Evolutionary conservation across 2,888 invertebrate genomes (phyloP).

Genomic region (Pammene aurita): DNA sequence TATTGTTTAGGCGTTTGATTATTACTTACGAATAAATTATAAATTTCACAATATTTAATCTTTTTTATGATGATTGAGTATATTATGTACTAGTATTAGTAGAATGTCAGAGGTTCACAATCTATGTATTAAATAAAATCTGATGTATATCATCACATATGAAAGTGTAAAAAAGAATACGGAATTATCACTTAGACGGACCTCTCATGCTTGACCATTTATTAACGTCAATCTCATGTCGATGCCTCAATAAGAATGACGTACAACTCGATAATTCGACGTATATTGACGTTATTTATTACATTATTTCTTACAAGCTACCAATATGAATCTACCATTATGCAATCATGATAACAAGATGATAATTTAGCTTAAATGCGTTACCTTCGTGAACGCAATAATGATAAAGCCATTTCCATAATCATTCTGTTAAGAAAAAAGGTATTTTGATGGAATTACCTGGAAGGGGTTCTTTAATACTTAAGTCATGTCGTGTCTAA

Average conservation of each 20-base stretch:
- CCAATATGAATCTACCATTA: constrained; percentile 23
- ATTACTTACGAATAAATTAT: no score
- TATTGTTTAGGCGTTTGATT: no score
- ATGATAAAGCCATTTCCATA: constrained; percentile 10
- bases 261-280: constrained; percentile 48
- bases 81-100: no score
- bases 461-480: not conserved
- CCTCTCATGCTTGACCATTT: constrained; percentile 26
- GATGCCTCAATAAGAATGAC: constrained; percentile 51
- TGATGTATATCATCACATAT: no score
- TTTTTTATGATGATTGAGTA: no score
- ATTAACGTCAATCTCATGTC: constrained; percentile 51
- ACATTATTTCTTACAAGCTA: constrained; percentile 46
- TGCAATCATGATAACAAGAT: constrained; percentile 33
- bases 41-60: no score
- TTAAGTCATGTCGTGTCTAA: no score
- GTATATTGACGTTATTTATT: constrained; percentile 45
- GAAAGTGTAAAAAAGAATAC: no score
- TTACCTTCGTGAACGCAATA: not conserved
- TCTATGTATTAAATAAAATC: no score
- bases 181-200: not conserved
- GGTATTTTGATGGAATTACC: not conserved
- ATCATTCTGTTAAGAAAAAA: not conserved
- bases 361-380: constrained; percentile 31
- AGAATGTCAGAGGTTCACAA: no score